Base-by-base conservation (phyloP, 2,797 vertebrate species). In the Brachymystax lenok region DNA sequence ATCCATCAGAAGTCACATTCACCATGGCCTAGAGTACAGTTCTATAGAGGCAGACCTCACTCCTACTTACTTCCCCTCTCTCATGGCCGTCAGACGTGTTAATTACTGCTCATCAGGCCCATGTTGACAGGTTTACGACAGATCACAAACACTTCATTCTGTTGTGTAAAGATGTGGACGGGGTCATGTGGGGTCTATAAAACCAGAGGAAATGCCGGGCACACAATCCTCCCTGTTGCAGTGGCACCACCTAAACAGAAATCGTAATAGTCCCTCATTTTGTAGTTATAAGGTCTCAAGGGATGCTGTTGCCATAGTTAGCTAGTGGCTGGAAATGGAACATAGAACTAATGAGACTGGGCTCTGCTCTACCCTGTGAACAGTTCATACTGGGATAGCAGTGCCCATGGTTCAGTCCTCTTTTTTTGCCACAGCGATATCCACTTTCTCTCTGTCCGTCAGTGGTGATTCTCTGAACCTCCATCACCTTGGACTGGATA, bases 141-240 rank as follows among this genome's bases (percentile, higher is more conserved):
- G 74, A 24, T 76, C 69, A 87, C 80, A 89, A 88, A 86, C 82
- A 86, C 71, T 67, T 69, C 76, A 66, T 81, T 89, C 76, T 82
- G 84, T 85, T 75, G 78, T 27, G 75, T 73, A 61, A 75, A 35
- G 77, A 84, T 21, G 79, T 46, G 52, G 73, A 46, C 35, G 78
- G 77, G 80, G 40, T 82, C 76, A 87, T 83, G 81, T 59, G 80
- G 78, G 46, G 0, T 56, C 74, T 74, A 28, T 79, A 85, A 89
- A 92, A 89, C 83, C 64, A 76, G 77, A 81, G 86, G 86, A 88
- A 90, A 82, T 81, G 33, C 51, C 79, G 63, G 79, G 69, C 73
- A 59, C 19, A 52, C 21, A 30, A 27, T 51, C 10, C 21, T 28
- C 50, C 27, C 69, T 54, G n/a, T 19, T 59, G 17, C 56, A 59